Evolutionary conservation across 2,888 invertebrate species (phyloP).

Genomic region (Leptopilina myrica): DNA sequence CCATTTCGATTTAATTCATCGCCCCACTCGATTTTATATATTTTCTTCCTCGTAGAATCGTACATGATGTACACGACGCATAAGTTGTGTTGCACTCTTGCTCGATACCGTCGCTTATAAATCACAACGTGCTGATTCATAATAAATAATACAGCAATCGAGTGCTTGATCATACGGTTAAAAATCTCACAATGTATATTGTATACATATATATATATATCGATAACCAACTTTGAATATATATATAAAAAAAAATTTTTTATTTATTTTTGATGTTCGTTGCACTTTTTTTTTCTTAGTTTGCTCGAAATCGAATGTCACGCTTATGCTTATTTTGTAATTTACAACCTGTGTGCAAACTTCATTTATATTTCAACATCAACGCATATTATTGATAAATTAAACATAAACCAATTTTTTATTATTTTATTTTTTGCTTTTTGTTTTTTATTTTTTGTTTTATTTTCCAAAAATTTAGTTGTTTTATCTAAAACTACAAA

Average conservation of each 20-base stretch:
- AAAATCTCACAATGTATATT: conserved; percentile 51
- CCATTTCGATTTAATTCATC: not conserved
- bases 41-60: not conserved
- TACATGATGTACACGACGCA: conserved; percentile 43
- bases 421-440: not conserved
- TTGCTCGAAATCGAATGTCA: conserved; percentile 22
- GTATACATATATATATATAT: not conserved
- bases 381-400: conserved; percentile 7
- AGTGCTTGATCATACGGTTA: conserved; percentile 55
- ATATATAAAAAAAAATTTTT: too few species aligned
- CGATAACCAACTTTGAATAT: conserved; percentile 13
- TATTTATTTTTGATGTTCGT: conserved; percentile 2
- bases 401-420: not conserved
- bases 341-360: conserved; percentile 12
- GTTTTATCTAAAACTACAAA: too few species aligned
- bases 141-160: conserved; percentile 61
- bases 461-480: too few species aligned
- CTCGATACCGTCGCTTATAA: conserved; percentile 59
- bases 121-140: conserved; percentile 65
- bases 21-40: conserved; percentile 2
- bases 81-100: conserved; percentile 55
- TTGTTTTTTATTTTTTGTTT: too few species aligned
- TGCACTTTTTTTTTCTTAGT: conserved; percentile 10
- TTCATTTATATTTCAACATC: conserved; percentile 9
- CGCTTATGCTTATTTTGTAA: conserved; percentile 23